These are phyloP conservation scores for Bicyclus anynana DNA, from an alignment of 1,140 invertebrate genomes.

Conservation along the genomic window DNA sequence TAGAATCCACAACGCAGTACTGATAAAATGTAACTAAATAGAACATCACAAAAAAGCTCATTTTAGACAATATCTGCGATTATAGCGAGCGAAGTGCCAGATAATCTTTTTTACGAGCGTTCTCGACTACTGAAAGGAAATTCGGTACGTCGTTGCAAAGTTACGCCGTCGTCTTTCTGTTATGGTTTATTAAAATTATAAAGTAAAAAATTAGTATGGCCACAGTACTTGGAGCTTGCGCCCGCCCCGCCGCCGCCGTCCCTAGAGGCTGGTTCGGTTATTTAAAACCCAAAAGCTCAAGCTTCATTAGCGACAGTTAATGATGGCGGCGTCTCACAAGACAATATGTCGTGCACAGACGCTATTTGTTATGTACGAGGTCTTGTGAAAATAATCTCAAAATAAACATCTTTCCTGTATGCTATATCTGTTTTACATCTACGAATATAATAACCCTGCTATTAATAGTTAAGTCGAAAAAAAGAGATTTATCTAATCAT, in stretches of 20 bases:
- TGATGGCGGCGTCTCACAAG: constrained; percentile 65
- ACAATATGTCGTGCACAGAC: constrained; percentile 50
- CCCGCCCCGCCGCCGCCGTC: too few species aligned
- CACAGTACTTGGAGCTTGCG: constrained; percentile 29
- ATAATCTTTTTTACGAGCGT: constrained; percentile 24
- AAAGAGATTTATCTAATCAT: too few species aligned
- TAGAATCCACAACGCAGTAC: constrained; percentile 49
- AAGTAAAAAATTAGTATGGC: constrained; percentile 62
- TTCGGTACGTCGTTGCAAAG: constrained; percentile 45
- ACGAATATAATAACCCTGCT: too few species aligned
- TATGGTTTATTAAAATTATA: constrained; percentile 58
- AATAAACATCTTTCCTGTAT: not conserved
- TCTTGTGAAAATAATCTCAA: constrained; percentile 20
- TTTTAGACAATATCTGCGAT: constrained; percentile 34
- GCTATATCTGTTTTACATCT: not conserved
- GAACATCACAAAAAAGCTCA: constrained; percentile 26
- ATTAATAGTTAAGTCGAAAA: too few species aligned
- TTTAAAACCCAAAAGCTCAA: constrained; percentile 73
- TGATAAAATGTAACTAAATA: constrained; percentile 41
- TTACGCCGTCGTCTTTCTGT: constrained; percentile 48
- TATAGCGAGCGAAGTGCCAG: constrained; percentile 25
- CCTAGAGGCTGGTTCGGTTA: constrained; percentile 57
- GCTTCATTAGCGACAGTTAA: constrained; percentile 77
- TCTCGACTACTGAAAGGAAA: constrained; percentile 14
- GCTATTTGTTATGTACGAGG: constrained; percentile 37